Percentiles rank a stretch among this genome's conserved stretches.
Evolutionary conservation across 2,888 invertebrate genomes (phyloP).

Genomic region (Rotaria macrura): DNA sequence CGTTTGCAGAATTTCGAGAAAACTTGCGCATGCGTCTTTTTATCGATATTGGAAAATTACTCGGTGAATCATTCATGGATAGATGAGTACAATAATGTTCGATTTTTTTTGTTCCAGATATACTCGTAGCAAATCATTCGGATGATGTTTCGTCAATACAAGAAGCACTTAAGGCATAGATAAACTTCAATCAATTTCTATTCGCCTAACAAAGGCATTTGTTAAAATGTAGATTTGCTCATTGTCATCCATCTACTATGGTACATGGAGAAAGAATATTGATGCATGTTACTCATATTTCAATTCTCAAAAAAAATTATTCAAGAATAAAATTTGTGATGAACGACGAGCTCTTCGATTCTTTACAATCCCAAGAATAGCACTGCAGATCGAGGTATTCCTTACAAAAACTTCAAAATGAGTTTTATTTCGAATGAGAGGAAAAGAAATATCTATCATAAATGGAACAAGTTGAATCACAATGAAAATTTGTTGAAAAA

Average conservation of each 20-base stretch:
- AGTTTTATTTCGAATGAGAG: too few species aligned
- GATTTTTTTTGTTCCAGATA: neutral
- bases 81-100: too few species aligned
- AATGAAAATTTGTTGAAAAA: too few species aligned
- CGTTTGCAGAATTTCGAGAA: neutral
- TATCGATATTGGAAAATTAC: constrained; percentile 6
- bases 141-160: neutral
- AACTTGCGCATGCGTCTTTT: neutral
- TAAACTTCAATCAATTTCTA: neutral
- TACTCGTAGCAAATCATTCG: neutral
- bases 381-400: neutral
- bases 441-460: too few species aligned
- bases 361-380: neutral
- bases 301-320: too few species aligned
- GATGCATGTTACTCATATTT: too few species aligned
- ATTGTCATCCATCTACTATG: too few species aligned
- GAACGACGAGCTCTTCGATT: neutral
- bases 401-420: too few species aligned
- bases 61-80: neutral
- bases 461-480: too few species aligned
- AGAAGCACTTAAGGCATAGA: neutral
- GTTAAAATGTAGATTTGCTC: too few species aligned
- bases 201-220: too few species aligned
- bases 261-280: too few species aligned
- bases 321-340: neutral